Evolutionary conservation across 2,888 invertebrate genomes (phyloP).

Genomic region (Zaprionus lineosus): DNA sequence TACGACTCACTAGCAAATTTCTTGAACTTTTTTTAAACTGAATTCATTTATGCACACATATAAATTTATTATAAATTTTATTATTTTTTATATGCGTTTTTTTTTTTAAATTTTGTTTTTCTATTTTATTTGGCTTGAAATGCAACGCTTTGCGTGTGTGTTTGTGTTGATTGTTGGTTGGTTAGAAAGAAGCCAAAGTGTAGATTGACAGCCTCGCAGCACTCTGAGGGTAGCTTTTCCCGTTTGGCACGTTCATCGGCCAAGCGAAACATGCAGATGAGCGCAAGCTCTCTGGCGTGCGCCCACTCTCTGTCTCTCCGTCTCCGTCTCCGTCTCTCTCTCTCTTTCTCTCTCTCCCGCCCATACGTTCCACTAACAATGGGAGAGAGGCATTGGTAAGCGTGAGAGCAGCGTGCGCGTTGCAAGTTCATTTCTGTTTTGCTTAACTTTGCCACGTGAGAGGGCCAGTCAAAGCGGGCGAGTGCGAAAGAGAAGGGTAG

Average conservation of each 20-base stretch:
- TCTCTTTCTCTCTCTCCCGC: background rate
- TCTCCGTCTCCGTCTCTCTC: slow-evolving; percentile 1
- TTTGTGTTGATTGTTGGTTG: slow-evolving; percentile 48
- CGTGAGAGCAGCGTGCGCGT: background rate
- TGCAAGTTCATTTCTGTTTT: slow-evolving; percentile 22
- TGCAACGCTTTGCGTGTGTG: slow-evolving; percentile 12
- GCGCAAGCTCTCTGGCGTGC: slow-evolving; percentile 14
- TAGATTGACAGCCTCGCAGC: slow-evolving; percentile 78
- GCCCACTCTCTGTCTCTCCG: slow-evolving; percentile 5
- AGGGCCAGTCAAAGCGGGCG: slow-evolving; percentile 12
- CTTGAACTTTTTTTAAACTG: background rate
- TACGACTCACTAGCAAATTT: slow-evolving; percentile 4
- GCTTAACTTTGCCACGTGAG: slow-evolving; percentile 22
- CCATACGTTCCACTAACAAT: background rate
- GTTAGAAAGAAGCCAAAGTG: too few relatives aligned
- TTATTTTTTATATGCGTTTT: background rate
- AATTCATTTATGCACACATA: slow-evolving; percentile 9
- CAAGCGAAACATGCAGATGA: slow-evolving; percentile 61
- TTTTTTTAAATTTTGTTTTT: slow-evolving; percentile 8
- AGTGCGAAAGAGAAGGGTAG: too few relatives aligned
- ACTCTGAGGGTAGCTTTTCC: slow-evolving; percentile 81
- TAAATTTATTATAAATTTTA: slow-evolving; percentile 13
- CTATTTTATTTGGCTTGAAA: slow-evolving; percentile 29
- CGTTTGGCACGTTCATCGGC: slow-evolving; percentile 71
- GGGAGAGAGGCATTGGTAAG: background rate